Percentiles rank a stretch among this genome's conserved stretches.
These are phyloP conservation scores for Sorex maritimensis DNA, from an alignment of 2,797 vertebrate species.

Conservation along the genomic window DNA sequence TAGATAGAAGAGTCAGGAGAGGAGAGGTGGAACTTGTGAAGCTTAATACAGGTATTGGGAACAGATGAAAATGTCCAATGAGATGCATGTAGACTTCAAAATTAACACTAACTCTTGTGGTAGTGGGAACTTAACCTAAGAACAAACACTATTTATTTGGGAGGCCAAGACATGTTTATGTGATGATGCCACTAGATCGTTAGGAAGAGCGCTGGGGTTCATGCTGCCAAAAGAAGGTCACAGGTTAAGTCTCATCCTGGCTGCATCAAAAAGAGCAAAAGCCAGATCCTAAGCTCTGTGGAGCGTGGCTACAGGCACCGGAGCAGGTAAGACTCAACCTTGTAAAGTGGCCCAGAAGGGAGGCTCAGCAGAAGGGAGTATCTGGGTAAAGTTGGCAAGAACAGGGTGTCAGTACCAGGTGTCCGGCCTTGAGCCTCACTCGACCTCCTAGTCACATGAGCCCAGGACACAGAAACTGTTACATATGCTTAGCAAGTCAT, in stretches of 20 bases:
- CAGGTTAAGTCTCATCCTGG: neutral
- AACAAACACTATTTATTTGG: neutral
- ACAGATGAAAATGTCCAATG: neutral
- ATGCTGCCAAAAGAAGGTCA: neutral
- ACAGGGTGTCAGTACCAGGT: no score
- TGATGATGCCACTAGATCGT: fast-evolving
- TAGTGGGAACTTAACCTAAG: neutral
- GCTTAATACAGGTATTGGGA: no score
- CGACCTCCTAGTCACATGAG: no score
- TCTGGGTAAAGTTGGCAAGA: no score
- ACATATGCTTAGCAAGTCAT: no score
- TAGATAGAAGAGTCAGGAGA: fast-evolving
- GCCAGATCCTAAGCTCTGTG: no score
- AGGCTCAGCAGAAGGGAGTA: no score
- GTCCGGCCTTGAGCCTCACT: no score
- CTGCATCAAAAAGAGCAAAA: neutral
- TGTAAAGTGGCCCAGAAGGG: no score
- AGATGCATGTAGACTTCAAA: neutral
- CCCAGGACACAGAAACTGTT: no score
- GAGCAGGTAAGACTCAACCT: no score
- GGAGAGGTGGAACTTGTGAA: neutral
- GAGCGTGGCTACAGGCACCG: no score
- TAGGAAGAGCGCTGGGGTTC: neutral
- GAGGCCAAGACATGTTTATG: neutral
- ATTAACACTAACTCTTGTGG: fast-evolving